Conservation (phyloP, 1,140 invertebrate genomes). For the Bathynomus jamesi region DNA sequence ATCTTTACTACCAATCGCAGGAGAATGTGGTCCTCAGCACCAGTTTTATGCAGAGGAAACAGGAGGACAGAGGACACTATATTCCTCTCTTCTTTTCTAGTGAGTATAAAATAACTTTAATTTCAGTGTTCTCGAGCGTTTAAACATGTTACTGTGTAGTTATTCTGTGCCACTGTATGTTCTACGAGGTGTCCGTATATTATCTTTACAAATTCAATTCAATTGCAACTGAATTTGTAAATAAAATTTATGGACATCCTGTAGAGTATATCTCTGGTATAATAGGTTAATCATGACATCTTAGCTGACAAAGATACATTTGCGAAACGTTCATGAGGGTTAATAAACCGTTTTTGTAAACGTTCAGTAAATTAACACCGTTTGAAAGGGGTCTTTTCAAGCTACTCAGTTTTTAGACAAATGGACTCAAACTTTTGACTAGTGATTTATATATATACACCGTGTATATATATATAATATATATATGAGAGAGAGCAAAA, state of each 20-base stretch:
- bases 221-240: neutral
- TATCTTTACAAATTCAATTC: neutral
- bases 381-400: too few species aligned
- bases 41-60: slow-evolving; percentile 10
- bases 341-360: too few species aligned
- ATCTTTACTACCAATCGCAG: slow-evolving; percentile 9
- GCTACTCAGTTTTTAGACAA: too few species aligned
- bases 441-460: too few species aligned
- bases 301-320: too few species aligned
- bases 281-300: neutral
- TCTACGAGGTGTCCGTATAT: neutral
- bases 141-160: neutral
- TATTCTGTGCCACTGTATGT: neutral
- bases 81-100: slow-evolving; percentile 11
- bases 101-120: neutral
- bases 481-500: too few species aligned
- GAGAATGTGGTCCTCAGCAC: slow-evolving; percentile 9
- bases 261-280: too few species aligned
- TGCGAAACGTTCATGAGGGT: too few species aligned
- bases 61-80: slow-evolving; percentile 6
- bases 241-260: too few species aligned
- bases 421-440: too few species aligned
- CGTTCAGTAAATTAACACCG: too few species aligned
- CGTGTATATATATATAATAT: too few species aligned
- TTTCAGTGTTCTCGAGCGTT: neutral